Evolutionary conservation across 2,797 vertebrate species (phyloP).

Genomic region (Hydrophis major): DNA sequence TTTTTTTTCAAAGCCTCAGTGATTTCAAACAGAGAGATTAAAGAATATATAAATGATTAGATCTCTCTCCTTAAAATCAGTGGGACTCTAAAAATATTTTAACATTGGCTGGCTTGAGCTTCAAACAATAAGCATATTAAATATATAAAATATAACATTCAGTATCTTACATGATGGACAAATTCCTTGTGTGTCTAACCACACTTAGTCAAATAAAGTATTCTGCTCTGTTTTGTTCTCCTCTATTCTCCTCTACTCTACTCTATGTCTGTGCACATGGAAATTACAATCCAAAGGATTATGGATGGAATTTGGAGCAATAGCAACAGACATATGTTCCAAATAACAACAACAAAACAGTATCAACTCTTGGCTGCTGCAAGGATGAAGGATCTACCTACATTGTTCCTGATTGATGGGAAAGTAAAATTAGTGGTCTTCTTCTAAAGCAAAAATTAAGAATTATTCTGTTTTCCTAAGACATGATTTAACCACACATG

Average conservation of each 20-base stretch:
- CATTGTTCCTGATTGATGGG: background rate
- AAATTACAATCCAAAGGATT: background rate
- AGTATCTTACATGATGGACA: background rate
- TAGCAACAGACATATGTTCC: background rate
- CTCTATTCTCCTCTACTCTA: background rate
- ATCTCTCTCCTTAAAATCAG: slow-evolving; percentile 1
- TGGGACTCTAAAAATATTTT: background rate
- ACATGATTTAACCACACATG: background rate
- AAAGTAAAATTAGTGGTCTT: too few species aligned
- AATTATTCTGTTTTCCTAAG: background rate
- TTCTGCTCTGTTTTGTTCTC: background rate
- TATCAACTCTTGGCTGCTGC: background rate
- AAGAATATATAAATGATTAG: background rate
- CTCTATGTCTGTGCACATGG: background rate
- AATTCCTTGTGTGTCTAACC: background rate
- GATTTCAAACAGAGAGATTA: slow-evolving; percentile 15
- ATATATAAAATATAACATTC: background rate
- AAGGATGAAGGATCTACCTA: background rate
- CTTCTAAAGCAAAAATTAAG: background rate
- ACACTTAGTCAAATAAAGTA: background rate
- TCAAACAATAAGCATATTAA: background rate
- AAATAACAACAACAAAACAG: background rate
- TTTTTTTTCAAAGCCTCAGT: background rate
- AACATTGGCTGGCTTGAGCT: background rate
- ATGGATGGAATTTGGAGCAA: too few species aligned